These are phyloP conservation scores for Petrolisthes manimaculis DNA, from an alignment of 2,888 invertebrate species.

Conservation along the genomic window DNA sequence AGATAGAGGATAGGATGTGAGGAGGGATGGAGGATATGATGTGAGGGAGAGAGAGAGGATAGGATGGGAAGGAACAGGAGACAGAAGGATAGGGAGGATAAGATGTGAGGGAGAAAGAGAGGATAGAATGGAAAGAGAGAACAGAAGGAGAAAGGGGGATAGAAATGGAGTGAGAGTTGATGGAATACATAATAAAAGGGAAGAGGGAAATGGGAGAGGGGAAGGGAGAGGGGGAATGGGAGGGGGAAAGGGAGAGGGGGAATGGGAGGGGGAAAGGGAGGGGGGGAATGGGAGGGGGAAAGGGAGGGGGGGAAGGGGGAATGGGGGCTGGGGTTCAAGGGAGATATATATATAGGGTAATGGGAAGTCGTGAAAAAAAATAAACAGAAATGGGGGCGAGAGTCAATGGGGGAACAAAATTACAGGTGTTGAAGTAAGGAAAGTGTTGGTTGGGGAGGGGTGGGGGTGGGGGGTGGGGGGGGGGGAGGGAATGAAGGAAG, in stretches of 20 bases:
- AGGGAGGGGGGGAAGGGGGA: neutral
- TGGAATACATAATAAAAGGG: too few species aligned
- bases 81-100: too few species aligned
- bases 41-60: too few species aligned
- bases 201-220: too few species aligned
- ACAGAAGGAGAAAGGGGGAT: too few species aligned
- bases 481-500: neutral
- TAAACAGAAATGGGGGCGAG: neutral
- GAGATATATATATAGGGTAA: neutral
- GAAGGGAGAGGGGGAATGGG: neutral
- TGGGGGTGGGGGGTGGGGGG: neutral
- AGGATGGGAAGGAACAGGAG: too few species aligned
- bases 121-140: too few species aligned
- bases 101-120: too few species aligned
- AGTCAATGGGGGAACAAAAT: neutral
- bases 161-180: too few species aligned
- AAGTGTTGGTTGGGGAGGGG: neutral
- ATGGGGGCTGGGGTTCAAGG: neutral
- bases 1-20: too few species aligned
- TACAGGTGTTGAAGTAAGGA: neutral
- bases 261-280: constrained; percentile 2
- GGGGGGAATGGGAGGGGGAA: neutral
- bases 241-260: constrained; percentile 25
- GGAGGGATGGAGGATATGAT: too few species aligned
- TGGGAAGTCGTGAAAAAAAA: neutral